Evolutionary conservation across 2,113 vertebrate species (phyloP).

Genomic region (Leiothrix lutea): DNA sequence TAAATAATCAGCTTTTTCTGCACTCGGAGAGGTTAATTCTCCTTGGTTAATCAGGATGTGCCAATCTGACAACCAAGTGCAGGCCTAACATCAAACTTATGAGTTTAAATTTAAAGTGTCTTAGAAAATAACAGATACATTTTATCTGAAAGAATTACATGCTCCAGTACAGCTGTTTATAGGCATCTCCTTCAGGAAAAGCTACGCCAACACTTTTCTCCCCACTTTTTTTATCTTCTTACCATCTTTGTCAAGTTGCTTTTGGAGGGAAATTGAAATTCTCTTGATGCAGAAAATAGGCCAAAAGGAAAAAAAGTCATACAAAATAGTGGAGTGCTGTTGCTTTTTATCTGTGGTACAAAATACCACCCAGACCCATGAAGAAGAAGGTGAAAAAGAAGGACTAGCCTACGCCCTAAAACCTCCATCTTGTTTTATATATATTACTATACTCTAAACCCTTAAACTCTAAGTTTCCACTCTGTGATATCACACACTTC

Average conservation of each 20-base stretch:
- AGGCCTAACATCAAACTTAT: not conserved
- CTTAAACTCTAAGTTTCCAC: no score
- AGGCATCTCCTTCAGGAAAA: conserved; percentile 1
- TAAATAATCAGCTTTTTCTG: not conserved
- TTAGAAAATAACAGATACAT: not conserved
- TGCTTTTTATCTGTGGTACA: no score
- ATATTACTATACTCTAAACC: no score
- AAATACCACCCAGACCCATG: no score
- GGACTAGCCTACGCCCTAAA: no score
- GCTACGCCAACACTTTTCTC: not conserved
- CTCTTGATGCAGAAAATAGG: conserved; percentile 15
- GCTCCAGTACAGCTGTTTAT: not conserved
- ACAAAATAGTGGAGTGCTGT: no score
- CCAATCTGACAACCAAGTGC: not conserved
- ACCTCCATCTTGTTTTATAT: no score
- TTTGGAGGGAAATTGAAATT: conserved; percentile 34
- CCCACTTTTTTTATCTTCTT: not conserved
- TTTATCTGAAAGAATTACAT: not conserved
- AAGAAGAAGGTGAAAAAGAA: no score
- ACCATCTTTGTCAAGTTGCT: not conserved
- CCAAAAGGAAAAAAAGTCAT: not conserved
- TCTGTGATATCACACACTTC: no score
- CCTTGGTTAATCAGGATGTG: not conserved
- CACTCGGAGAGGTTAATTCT: not conserved
- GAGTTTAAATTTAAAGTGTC: not conserved